Evolutionary conservation across 2,888 invertebrate genomes (phyloP).

Genomic region (Xestia sexstrigata): DNA sequence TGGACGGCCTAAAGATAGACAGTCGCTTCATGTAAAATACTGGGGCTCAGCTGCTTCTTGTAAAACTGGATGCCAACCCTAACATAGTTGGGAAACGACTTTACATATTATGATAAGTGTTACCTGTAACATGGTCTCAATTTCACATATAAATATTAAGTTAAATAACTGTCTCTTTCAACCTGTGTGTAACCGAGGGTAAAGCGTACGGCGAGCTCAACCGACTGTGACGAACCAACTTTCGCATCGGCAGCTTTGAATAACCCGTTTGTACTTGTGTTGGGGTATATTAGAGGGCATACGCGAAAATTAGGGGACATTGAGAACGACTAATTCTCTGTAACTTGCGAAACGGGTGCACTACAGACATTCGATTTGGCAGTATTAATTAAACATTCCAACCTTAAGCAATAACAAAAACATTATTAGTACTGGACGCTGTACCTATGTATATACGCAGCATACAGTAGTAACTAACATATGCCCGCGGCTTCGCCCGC

Average conservation of each 20-base stretch:
- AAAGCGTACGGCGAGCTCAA: conserved; percentile 7
- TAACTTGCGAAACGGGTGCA: neutral
- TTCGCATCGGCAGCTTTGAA: conserved; percentile 42
- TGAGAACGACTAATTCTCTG: neutral
- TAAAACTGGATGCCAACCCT: neutral
- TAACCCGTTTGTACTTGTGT: conserved; percentile 10
- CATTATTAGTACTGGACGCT: too few species aligned
- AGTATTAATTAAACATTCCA: neutral
- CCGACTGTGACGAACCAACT: conserved; percentile 24
- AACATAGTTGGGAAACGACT: neutral
- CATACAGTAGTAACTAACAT: too few species aligned
- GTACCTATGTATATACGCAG: too few species aligned
- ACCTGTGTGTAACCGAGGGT: conserved; percentile 6
- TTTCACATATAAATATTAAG: neutral
- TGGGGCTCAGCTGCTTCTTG: neutral
- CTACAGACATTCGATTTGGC: neutral
- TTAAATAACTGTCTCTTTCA: conserved; percentile 8
- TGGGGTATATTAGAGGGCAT: conserved; percentile 11
- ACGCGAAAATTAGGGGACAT: neutral
- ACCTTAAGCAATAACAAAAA: too few species aligned
- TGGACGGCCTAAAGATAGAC: too few species aligned
- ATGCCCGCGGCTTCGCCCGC: too few species aligned
- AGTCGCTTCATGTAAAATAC: neutral
- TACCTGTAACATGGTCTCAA: neutral
- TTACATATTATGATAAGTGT: neutral